These are phyloP conservation scores for Reticulitermes lucifugus DNA, from an alignment of 2,888 invertebrate species.

Conservation along the genomic window DNA sequence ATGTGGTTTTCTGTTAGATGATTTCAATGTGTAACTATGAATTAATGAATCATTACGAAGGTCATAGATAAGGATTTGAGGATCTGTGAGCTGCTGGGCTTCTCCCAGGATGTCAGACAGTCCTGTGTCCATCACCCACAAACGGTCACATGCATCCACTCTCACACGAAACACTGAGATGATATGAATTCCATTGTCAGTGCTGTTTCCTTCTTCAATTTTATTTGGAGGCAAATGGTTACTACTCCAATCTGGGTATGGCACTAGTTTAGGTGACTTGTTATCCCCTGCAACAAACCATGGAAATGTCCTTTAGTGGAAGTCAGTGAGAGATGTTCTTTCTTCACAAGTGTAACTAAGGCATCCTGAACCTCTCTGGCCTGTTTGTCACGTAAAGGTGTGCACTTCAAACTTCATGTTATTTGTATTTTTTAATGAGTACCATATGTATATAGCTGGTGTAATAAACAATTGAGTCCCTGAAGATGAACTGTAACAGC, in stretches of 20 bases:
- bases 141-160: slow-evolving; percentile 78
- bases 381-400: too few relatives aligned
- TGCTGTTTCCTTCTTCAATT: neutral
- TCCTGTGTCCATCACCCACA: slow-evolving; percentile 87
- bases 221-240: slow-evolving; percentile 5
- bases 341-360: too few relatives aligned
- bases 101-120: slow-evolving; percentile 78
- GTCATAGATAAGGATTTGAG: slow-evolving; percentile 74
- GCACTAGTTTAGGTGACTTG: slow-evolving; percentile 64
- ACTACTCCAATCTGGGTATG: slow-evolving; percentile 80
- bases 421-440: too few relatives aligned
- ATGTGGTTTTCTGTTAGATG: slow-evolving; percentile 75
- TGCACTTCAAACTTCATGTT: too few relatives aligned
- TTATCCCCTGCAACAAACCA: slow-evolving; percentile 2
- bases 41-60: slow-evolving; percentile 77
- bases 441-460: too few relatives aligned
- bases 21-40: slow-evolving; percentile 74
- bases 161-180: slow-evolving; percentile 77
- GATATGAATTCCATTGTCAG: slow-evolving; percentile 38
- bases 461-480: too few relatives aligned
- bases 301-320: too few relatives aligned
- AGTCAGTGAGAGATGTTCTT: too few relatives aligned
- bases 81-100: slow-evolving; percentile 71
- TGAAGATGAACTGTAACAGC: too few relatives aligned
- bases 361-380: too few relatives aligned